Evolutionary conservation across 2,888 invertebrate genomes (phyloP).

Genomic region (Chloroclystis v-ata): DNA sequence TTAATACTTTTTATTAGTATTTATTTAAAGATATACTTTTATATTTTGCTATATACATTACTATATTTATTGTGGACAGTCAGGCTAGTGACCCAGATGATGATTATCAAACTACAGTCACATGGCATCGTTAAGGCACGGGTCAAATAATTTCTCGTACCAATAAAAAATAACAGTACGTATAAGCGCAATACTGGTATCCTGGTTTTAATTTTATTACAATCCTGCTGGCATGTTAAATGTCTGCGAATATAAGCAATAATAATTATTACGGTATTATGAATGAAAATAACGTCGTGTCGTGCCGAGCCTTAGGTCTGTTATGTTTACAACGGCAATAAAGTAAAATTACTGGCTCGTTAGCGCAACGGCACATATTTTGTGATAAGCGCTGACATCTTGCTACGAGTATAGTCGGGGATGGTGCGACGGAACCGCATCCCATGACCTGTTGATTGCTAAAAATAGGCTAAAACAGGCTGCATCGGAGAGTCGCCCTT

Average conservation of each 20-base stretch:
- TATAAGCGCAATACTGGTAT: not conserved
- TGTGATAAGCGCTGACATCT: slow-evolving; percentile 13
- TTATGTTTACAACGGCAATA: slow-evolving; percentile 34
- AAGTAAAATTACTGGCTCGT: slow-evolving; percentile 35
- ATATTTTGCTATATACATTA: too few species aligned
- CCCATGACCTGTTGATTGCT: slow-evolving; percentile 48
- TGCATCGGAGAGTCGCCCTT: slow-evolving; percentile 49
- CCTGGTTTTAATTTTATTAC: not conserved
- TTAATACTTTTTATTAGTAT: too few species aligned
- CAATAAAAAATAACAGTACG: not conserved
- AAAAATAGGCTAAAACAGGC: slow-evolving; percentile 61
- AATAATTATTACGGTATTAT: slow-evolving; percentile 25
- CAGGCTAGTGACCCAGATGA: too few species aligned
- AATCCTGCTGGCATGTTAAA: not conserved
- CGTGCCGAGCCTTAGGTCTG: slow-evolving; percentile 19
- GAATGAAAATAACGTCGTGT: slow-evolving; percentile 19
- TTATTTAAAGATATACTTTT: too few species aligned
- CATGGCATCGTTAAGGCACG: not conserved
- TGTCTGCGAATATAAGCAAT: slow-evolving; percentile 12
- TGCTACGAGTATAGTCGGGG: slow-evolving; percentile 42
- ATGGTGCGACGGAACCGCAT: slow-evolving; percentile 46
- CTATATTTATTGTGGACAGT: too few species aligned
- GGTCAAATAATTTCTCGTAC: not conserved
- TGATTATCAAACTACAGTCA: slow-evolving; percentile 45
- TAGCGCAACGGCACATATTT: slow-evolving; percentile 37